These are phyloP conservation scores for Phortica variegata DNA, from an alignment of 1,140 invertebrate species.

Conservation along the genomic window DNA sequence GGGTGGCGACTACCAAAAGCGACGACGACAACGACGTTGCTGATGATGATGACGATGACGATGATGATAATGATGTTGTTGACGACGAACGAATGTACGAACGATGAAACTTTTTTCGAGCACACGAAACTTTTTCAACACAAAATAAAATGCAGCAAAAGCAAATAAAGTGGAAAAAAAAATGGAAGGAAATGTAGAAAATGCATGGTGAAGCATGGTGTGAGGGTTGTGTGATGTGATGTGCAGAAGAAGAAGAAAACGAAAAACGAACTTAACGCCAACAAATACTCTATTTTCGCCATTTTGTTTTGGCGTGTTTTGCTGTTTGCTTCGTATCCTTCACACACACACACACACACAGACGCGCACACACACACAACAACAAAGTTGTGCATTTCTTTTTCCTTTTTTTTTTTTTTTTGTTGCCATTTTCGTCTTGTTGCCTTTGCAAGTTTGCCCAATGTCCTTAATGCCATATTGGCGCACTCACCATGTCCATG, in stretches of 20 bases:
- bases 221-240: too few relatives aligned
- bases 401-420: constrained; percentile 24
- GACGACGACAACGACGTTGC: constrained; percentile 40
- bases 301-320: constrained; percentile 55
- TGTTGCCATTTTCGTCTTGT: too few relatives aligned
- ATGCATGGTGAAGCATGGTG: too few relatives aligned
- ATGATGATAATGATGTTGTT: too few relatives aligned
- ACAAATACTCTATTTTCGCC: constrained; percentile 40
- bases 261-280: too few relatives aligned
- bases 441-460: constrained; percentile 32
- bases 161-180: constrained; percentile 17
- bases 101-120: constrained; percentile 56
- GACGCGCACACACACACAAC: constrained; percentile 5
- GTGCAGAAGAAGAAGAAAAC: too few relatives aligned
- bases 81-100: constrained; percentile 3
- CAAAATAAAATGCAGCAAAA: constrained; percentile 51
- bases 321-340: constrained; percentile 29
- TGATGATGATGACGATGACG: too few relatives aligned
- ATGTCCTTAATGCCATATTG: constrained; percentile 51
- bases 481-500: constrained; percentile 22
- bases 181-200: background rate
- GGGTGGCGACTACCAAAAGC: constrained; percentile 13
- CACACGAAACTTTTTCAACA: constrained; percentile 57
- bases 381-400: constrained; percentile 27
- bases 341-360: constrained; percentile 13